These are phyloP conservation scores for Okamejei kenojei DNA, from an alignment of 2,797 vertebrate species.

Conservation along the genomic window DNA sequence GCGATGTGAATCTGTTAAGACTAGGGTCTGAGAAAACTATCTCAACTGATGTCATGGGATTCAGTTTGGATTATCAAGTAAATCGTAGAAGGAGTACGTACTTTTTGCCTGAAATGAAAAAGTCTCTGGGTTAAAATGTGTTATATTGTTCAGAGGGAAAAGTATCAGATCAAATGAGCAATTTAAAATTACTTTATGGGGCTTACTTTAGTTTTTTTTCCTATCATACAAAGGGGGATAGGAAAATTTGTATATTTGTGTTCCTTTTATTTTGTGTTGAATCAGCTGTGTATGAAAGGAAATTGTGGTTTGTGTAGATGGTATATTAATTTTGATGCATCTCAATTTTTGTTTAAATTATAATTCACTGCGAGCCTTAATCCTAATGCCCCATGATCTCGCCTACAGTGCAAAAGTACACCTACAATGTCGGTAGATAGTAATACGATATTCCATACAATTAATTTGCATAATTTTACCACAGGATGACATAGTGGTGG, in stretches of 20 bases:
- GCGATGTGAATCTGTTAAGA: slow-evolving; percentile 73
- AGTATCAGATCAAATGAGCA: not conserved
- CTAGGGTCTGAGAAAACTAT: slow-evolving; percentile 69
- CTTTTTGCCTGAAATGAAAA: no score
- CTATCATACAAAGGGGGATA: not conserved
- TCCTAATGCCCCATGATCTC: not conserved
- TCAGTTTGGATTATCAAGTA: slow-evolving; percentile 71
- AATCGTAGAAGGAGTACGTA: slow-evolving; percentile 68
- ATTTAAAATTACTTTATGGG: not conserved
- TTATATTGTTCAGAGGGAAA: not conserved
- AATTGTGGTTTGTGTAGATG: not conserved
- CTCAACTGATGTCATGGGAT: slow-evolving; percentile 58
- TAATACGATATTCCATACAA: not conserved
- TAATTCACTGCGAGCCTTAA: not conserved
- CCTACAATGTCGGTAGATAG: no score
- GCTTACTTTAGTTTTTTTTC: not conserved
- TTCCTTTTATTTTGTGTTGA: not conserved
- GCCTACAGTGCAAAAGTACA: not conserved
- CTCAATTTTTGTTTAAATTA: not conserved
- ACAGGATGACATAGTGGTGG: no score
- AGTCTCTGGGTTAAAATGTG: not conserved
- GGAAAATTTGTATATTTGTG: not conserved
- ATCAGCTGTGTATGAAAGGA: not conserved
- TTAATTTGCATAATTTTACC: not conserved
- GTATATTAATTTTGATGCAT: not conserved